Base-by-base conservation (phyloP, 2,797 vertebrate genomes). In the Rhabdomys pumilio region DNA sequence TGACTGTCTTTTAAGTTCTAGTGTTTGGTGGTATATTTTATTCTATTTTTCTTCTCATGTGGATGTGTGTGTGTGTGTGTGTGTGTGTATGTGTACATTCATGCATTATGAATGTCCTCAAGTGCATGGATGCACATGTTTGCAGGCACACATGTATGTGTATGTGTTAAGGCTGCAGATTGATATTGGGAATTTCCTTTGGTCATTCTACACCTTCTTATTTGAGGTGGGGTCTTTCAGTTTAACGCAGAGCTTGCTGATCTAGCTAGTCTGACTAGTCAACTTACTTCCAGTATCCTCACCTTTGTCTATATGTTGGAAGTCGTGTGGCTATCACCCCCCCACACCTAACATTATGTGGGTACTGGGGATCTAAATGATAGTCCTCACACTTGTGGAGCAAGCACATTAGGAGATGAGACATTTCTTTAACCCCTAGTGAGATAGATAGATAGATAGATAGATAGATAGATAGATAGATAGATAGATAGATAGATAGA, bases 1-100 rank as follows among this genome's bases (percentile, higher is more conserved):
- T 88, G 89, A 83, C 57, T 90, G 75, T 38, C 83, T 90, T 97
- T 96, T 97, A 84, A 69, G 90, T 97, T 80, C 63, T 76, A 97
- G 95, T 95, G 92, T 95, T 97, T 73, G 63, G 90, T 94, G 85
- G 29, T 61, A 1, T 75, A 38, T 72, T 87, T 50, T 55, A 38
- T 85, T 67, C 14, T 53, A 86, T 53, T 31, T 55, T 69, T 29
- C 17, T 55, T 87, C 47, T 87, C 22, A n/a, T 72, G 31, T n/a
- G 7, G 22, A 69, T 69, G 12, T 29, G 6, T 29, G 22, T 55
- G 8, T 69, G 12, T 29, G 6, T 29, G 22, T 55, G 8, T 69
- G 12, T 29, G 6, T 29, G 22, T 55, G 8, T 72, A 6, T 29
- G 5, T 19, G 55, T 72, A 22, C 7, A 38, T 38, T 65, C 20